Conservation (phyloP, 2,797 vertebrate genomes). For the Sphenopsis melanotis region DNA sequence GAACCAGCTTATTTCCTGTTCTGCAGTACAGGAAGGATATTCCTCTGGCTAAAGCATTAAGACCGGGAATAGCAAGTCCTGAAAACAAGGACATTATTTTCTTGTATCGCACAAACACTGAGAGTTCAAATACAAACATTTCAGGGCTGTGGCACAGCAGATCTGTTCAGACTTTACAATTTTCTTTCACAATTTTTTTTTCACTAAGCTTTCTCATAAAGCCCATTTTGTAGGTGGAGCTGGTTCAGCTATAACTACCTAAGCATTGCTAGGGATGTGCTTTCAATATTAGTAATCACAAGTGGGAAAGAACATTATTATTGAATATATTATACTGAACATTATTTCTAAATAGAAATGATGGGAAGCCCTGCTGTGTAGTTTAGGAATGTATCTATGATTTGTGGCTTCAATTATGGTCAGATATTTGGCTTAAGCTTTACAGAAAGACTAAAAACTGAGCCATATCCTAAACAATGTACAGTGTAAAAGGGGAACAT, state of each 20-base stretch:
- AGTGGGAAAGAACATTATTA: not conserved
- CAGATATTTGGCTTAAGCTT: not conserved
- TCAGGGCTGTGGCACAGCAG: not conserved
- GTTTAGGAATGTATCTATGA: not conserved
- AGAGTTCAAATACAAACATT: conserved; percentile 6
- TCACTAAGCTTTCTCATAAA: not conserved
- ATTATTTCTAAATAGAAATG: not conserved
- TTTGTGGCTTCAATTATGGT: not conserved
- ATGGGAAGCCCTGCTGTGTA: not conserved
- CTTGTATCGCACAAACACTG: not conserved
- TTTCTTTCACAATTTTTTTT: not conserved
- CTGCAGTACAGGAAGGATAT: conserved; percentile 35
- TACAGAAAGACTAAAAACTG: not conserved
- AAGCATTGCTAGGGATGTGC: not conserved
- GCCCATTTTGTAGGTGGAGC: not conserved
- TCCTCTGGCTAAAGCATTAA: conserved; percentile 33
- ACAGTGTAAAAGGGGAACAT: not conserved
- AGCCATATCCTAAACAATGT: not conserved
- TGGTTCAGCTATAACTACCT: not conserved
- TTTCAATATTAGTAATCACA: not conserved
- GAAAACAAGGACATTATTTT: conserved; percentile 47
- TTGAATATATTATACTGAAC: not conserved
- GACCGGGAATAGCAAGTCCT: conserved; percentile 13
- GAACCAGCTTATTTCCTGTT: conserved; percentile 55
- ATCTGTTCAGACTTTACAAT: not conserved